phyloP scores from a whole-genome alignment of 2,797 vertebrate genomes.

The Cercopithecus diana region DNA sequence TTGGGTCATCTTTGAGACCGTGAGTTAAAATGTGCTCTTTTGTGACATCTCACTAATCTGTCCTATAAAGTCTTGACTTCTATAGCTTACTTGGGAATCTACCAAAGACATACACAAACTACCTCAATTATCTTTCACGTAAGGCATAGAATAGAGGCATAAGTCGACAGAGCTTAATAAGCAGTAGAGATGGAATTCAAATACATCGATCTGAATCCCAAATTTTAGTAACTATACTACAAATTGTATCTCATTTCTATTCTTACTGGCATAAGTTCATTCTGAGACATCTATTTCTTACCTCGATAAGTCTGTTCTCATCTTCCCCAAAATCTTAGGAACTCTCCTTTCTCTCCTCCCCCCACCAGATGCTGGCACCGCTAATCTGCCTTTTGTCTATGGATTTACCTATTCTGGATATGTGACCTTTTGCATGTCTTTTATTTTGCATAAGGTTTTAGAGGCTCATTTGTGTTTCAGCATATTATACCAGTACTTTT shows the following conservation, averaged over 20 bases:
- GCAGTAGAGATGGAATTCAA: not conserved
- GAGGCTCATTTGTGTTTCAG: not conserved
- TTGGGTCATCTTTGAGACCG: not conserved
- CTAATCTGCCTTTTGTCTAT: not conserved
- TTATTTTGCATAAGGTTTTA: not conserved
- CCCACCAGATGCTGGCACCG: rapidly evolving
- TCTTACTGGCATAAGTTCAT: not conserved
- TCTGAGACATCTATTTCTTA: not conserved
- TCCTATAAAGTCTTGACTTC: not conserved
- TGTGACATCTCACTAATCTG: not conserved
- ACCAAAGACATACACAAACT: not conserved
- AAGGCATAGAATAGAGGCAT: not conserved
- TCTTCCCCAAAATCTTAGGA: not conserved
- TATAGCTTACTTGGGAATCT: not conserved
- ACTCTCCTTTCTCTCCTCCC: not conserved
- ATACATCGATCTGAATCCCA: not conserved
- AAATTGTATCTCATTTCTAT: not conserved
- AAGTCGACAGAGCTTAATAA: not conserved
- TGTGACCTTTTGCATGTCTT: not conserved
- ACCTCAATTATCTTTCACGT: not conserved
- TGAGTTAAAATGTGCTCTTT: not conserved
- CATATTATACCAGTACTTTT: not conserved
- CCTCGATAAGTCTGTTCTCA: rapidly evolving
- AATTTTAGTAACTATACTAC: not conserved
- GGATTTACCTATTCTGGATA: not conserved